Evolutionary conservation across 2,113 vertebrate species (phyloP).

Genomic region (Melanerpes aurifrons): DNA sequence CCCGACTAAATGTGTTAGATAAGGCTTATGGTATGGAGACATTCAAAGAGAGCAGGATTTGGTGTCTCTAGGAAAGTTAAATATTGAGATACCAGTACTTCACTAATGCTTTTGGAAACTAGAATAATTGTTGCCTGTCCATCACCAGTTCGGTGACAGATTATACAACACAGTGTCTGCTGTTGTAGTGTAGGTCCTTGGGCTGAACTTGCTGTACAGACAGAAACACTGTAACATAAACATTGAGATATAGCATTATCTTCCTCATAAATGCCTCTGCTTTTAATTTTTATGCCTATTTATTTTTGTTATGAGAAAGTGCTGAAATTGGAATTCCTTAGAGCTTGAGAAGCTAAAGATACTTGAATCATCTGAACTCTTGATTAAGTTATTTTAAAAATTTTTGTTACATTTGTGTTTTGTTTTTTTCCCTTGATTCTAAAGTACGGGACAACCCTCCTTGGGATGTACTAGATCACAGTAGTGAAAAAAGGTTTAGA

Average conservation of each 20-base stretch:
- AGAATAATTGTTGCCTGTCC: background rate
- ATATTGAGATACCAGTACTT: background rate
- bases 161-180: background rate
- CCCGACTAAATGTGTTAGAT: accelerated
- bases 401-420: too few species aligned
- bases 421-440: background rate
- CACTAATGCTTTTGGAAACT: background rate
- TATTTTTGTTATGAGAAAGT: background rate
- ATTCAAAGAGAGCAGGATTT: background rate
- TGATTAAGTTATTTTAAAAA: too few species aligned
- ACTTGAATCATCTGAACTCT: background rate
- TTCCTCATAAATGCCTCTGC: background rate
- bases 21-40: background rate
- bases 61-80: background rate
- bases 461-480: background rate
- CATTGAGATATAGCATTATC: background rate
- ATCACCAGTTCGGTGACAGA: accelerated
- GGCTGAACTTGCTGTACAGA: background rate
- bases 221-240: background rate
- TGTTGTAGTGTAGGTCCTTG: background rate
- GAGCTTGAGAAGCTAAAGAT: background rate
- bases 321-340: background rate
- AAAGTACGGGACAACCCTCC: background rate
- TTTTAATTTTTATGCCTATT: background rate
- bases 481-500: background rate